Evolutionary conservation across 2,888 invertebrate genomes (phyloP), one percentile per base, ranked within the genome.

Genomic region (Lacanobia oleracea): DNA sequence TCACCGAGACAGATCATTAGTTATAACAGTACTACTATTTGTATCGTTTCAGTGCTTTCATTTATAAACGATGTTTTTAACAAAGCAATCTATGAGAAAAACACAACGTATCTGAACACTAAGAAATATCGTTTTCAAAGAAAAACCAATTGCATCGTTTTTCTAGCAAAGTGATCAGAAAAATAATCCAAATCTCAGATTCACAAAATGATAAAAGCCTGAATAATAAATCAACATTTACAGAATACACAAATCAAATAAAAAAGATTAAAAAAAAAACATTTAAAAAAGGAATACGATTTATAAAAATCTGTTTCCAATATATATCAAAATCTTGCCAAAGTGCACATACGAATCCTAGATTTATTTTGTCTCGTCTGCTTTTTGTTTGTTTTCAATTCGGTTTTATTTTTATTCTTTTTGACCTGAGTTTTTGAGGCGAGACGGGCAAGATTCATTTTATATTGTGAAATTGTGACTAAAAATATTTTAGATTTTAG

Each of bases 1-100:
- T 68, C 77, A 77, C 54, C 61, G 18, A 43, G 81, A 69, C 68
- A 53, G 69, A 56, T 54, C 69, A 81, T 77, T 81, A 14, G 27
- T 75, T 75, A 21, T 48, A 68, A 23, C 23, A 48, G 51, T 48
- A 4, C 6, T 10, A 21, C 4, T n/a, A 51, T 69, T 65, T 65
- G 51, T 65, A 21, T 45, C 9, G 2, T 21, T 66, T 43, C 33
- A 23, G 12, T 9, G 23, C 0, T 57, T 79, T 73, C 2, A 79
- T 79, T 45, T 61, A 45, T 56, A 10, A 23, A 50, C 18, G 12
- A 65, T 43, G 16, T 61, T 56, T 45, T 72, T 45, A 76, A 37
- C 50, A 45, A 61, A 40, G 6, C 21, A 53, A 53, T 48, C 0
- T 16, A 8, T 23, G 27, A 14, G 18, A 23, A 27, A 1, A 59